These are phyloP conservation scores for Empidonax alnorum DNA, from an alignment of 2,113 vertebrate species.

Conservation along the genomic window DNA sequence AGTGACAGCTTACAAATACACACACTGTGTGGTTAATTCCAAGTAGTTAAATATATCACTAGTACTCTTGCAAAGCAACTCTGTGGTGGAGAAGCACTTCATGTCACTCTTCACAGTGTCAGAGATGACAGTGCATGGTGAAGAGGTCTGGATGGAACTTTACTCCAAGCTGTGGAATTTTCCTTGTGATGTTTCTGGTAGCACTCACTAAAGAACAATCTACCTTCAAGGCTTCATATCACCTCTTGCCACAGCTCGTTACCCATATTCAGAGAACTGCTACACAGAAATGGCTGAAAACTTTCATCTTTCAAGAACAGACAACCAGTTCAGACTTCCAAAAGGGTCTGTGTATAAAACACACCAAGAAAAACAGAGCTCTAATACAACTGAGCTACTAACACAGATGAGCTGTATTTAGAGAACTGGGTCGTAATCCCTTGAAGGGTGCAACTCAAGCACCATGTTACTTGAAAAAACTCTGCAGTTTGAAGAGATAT, in stretches of 20 bases:
- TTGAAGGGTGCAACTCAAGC: neutral
- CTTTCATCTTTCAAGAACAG: neutral
- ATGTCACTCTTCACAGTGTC: neutral
- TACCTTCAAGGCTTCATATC: neutral
- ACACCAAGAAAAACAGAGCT: neutral
- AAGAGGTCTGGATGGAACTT: neutral
- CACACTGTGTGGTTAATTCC: neutral
- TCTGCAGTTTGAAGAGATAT: neutral
- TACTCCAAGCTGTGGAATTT: neutral
- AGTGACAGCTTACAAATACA: slow-evolving; percentile 11
- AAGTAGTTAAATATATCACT: neutral
- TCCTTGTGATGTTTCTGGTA: neutral
- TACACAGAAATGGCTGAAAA: neutral
- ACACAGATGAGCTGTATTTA: neutral
- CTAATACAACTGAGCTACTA: neutral
- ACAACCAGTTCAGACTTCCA: neutral
- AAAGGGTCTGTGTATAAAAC: neutral
- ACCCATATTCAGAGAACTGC: neutral
- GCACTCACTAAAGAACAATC: neutral
- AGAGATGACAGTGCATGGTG: neutral
- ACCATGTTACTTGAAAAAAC: neutral
- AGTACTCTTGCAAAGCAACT: neutral
- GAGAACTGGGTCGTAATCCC: neutral
- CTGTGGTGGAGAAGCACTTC: neutral
- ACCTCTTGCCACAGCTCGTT: neutral